Conservation (phyloP, 2,797 vertebrate genomes). For the Garrulus glandarius region DNA sequence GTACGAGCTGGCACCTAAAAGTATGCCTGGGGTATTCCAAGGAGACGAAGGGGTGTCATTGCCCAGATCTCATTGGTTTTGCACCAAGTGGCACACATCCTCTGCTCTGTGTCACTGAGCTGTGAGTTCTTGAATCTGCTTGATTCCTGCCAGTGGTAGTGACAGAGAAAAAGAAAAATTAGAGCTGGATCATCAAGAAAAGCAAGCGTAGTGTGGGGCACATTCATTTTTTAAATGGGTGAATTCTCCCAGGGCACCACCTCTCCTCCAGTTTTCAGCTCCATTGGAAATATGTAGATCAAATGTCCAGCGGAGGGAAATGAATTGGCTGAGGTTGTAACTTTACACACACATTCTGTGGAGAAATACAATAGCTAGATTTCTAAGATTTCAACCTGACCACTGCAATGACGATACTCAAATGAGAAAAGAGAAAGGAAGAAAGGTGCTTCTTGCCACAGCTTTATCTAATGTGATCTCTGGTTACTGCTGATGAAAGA, state of each 20-base stretch:
- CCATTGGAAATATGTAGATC: neutral
- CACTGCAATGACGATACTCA: neutral
- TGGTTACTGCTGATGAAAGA: neutral
- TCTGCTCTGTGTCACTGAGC: neutral
- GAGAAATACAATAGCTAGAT: neutral
- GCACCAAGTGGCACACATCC: neutral
- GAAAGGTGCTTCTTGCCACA: neutral
- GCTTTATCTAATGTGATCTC: neutral
- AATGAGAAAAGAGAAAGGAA: neutral
- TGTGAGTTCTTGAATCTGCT: neutral
- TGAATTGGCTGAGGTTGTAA: neutral
- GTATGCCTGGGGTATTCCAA: neutral
- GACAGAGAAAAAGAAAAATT: neutral
- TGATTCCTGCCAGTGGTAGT: neutral
- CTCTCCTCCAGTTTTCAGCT: neutral
- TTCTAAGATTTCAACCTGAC: neutral
- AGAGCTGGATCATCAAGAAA: neutral
- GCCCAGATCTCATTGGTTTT: neutral
- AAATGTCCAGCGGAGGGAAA: neutral
- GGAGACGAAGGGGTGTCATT: neutral
- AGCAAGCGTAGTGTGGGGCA: neutral
- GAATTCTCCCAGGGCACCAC: neutral
- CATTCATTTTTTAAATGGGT: neutral
- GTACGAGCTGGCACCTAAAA: neutral
- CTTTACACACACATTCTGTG: neutral